Evolutionary conservation across 2,113 vertebrate species (phyloP), one percentile per base, ranked within the genome.

Genomic region (Cinclus mexicanus): DNA sequence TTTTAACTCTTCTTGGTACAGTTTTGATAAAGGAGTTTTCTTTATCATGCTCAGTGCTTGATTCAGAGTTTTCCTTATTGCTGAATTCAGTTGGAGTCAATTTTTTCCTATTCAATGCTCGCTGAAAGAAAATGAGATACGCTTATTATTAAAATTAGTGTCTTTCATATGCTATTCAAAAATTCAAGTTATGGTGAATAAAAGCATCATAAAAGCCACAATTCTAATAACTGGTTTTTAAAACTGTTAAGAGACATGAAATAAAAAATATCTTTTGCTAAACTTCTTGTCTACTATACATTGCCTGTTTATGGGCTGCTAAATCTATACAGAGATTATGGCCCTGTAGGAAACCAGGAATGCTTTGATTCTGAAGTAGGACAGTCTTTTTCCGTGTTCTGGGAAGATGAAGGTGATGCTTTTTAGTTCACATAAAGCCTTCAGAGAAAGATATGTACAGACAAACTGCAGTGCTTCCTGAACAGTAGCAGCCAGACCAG

Each of bases 1-100:
- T 99, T 98, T 99, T 99, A 96, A 99, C 98, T 94, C 99, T 98
- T 96, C 99, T 98, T 55, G 99, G 99, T 96, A 99, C 98, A 71
- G 97, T 97, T 98, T 99, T 99, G 91, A 98, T 97, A 92, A 98
- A 97, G 83, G 98, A 97, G 75, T 97, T 95, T 88, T 99, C 99
- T 97, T 98, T 99, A 94, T 99, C 99, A 14, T 99, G 98, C 80
- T 99, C 99, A 89, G 96, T 98, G 97, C 98, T 99, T 95, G 97
- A 97, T 94, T 99, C 99, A 91, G 98, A 98, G 97, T 97, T 98
- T 91, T 97, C 97, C 97, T 99, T 99, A 96, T 95, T 98, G 98
- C 97, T 98, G 87, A 97, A 97, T 97, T 99, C 99, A 95, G 97
- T 88, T 92, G 98, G 86, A 90, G 95, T 90, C 93, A 98, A 84